Base-by-base conservation (phyloP, 2,113 vertebrate species). In the Monopterus albus region DNA sequence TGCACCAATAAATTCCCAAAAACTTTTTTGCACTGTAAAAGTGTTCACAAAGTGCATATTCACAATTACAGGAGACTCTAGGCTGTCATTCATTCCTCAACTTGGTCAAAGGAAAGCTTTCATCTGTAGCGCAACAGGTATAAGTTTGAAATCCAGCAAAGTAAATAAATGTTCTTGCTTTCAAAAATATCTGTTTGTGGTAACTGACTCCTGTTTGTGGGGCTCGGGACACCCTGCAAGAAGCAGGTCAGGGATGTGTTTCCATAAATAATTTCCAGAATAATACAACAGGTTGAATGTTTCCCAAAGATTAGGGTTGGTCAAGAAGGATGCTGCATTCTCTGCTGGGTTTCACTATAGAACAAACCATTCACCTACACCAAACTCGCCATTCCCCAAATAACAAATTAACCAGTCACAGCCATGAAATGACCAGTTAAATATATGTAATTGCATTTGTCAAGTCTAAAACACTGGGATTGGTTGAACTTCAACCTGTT, bases 201-300 rank as follows among this genome's bases (percentile, higher is more conserved):
- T 14, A 29, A 51, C 35, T 33, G 36, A 52, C 28, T 56, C 7
- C 4, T 59, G 10, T 7, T 21, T 1, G n/a, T 25, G 33, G 25
- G 25, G n/a, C 45, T 64, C 63, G 65, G 64, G 56, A 60, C n/a
- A 53, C n/a, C 6, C 26, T 49, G 57, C 45, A 72, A 33, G 56
- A 52, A 35, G 40, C 45, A 36, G 18, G 20, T 53, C 36, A 21
- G 15, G 53, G 28, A 38, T 25, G 51, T 6, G 51, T 67, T 69
- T 59, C 57, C 29, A 82, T 72, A 57, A 82, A 79, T 83, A 74
- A 62, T 39, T 14, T 12, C 17, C 78, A 87, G 67, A 89, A 88
- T 84, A 78, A 86, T 75, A 76, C 69, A 86, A 65, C 50, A 81
- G 71, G 57, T 35, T 53, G 46, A 70, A 60, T 23, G 72, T 33